Conservation (phyloP, 2,113 vertebrate genomes). For the Xiphophorus maculatus region DNA sequence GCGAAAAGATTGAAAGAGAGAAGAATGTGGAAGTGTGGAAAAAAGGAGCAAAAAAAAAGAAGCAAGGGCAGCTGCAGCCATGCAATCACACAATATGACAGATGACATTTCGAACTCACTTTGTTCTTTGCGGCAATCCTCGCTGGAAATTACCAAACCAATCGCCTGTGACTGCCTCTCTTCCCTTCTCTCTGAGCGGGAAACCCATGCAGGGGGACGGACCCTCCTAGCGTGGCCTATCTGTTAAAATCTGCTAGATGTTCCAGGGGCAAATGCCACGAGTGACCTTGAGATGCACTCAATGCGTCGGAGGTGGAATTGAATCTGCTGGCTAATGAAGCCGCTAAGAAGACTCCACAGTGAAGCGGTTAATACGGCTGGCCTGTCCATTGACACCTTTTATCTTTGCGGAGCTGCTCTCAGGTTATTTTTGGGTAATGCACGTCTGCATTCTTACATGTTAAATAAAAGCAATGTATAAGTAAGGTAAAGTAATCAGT, state of each 20-base stretch:
- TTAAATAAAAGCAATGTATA: background rate
- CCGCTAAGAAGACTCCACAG: constrained; percentile 44
- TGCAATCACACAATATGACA: constrained; percentile 61
- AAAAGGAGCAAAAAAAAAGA: background rate
- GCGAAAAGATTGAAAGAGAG: background rate
- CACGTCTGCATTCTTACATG: constrained; percentile 1
- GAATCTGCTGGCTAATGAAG: constrained; percentile 63
- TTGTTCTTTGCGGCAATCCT: constrained; percentile 47
- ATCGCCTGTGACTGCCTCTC: constrained; percentile 43
- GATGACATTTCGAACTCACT: constrained; percentile 66
- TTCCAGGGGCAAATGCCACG: constrained; percentile 52
- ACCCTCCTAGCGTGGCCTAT: constrained; percentile 26
- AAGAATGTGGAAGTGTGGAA: constrained; percentile 22
- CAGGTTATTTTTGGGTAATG: constrained; percentile 15
- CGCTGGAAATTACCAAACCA: constrained; percentile 58
- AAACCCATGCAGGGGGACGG: constrained; percentile 9
- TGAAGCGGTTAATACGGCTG: constrained; percentile 51
- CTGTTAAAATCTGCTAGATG: constrained; percentile 25
- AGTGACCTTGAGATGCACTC: constrained; percentile 50
- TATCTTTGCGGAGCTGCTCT: constrained; percentile 35
- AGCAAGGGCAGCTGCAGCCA: constrained; percentile 36
- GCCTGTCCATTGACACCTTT: constrained; percentile 66
- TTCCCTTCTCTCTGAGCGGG: constrained; percentile 9
- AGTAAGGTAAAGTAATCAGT: background rate
- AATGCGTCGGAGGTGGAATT: constrained; percentile 41